Evolutionary conservation across 2,888 invertebrate species (phyloP), one percentile per base, ranked within the genome.

Genomic region (Drosophila suboccidentalis): DNA sequence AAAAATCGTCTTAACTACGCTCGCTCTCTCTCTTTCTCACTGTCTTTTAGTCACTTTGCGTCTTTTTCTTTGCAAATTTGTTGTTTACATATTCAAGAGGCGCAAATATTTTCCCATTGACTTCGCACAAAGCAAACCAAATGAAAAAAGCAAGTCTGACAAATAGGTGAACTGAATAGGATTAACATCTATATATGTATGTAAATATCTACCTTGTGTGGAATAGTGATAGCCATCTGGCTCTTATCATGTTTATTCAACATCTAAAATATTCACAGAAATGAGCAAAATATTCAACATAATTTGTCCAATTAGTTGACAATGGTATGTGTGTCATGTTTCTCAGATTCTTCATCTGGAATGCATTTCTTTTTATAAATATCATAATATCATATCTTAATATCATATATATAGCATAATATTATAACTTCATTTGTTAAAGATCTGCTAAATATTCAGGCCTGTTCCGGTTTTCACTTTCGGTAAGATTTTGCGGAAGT

Each of bases 61-160:
- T 57, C 22, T 51, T 32, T 58, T 44, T 46, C 38, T 43, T 39
- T 51, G 11, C 74, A 61, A 72, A 68, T 53, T 76, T 68, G 49
- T 62, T 71, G 85, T 82, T 83, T 76, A 74, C 66, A 76, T 71
- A 82, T 82, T 81, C 84, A 84, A 72, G 71, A 50, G 78, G 67
- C 87, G 67, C 75, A 69, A 87, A 83, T 78, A 84, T 80, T 78
- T 83, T 68, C 76, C 68, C 80, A 75, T 71, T 80, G 75, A 50
- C 64, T 75, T 68, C 15, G 68, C 67, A 74, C 78, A 80, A 80
- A 80, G 61, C 58, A 70, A 73, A 84, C 17, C 44, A 67, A 44
- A 57, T 47, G 67, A 75, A 63, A 55, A 50, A 67, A 63, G 46
- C 65, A 49, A 69, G 78, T 59, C 59, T 53, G 65, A 69, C 78